Base-by-base conservation (phyloP, 2,797 vertebrate genomes). In the Lophotriccus pileatus region DNA sequence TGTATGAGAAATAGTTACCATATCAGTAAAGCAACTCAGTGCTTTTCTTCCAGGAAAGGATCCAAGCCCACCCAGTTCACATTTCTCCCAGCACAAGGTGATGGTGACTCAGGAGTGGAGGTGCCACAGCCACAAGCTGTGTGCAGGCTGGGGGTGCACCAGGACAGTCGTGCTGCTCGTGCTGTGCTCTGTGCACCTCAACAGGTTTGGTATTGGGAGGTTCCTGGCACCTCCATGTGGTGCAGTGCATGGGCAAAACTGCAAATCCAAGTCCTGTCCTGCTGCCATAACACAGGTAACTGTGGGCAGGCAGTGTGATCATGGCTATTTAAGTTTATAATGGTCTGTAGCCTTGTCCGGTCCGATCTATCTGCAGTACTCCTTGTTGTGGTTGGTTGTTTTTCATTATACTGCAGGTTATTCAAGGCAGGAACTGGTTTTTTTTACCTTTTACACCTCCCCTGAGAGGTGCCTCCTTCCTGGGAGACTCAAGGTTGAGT, bases 1-100 rank as follows among this genome's bases (percentile, higher is more conserved):
- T 43, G 64, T 95, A 80, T 0, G 17, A 96, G 72, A 96, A 92
- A 82, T 83, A 90, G 75, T 94, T 89, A 72, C 73, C 75, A 1
- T 58, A 79, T 93, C 94, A 94, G 46, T 95, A 59, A 70, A 64
- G 72, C 46, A 50, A 2, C 46, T 60, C 24, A 3, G 20, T 23
- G 50, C 47, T 39, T 44, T 37, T 39, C 52, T 22, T 11, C 18
- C 69, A 60, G 37, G 9, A 30, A 10, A 34, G 43, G 28, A 47
- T 52, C 27, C 4, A 1, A 80, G 37, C 58, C 37, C 34, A 25
- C 12, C 15, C 44, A 36, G 28, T 36, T 14, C 3, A 0, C 0
- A 0, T 63, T 59, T 49, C 55, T 58, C 34, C 37, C 16, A 34
- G 63, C 47, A 32, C 12, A 6, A 6, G 32, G 32, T 8, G 30